Evolutionary conservation across 1,140 invertebrate genomes (phyloP).

Genomic region (Drosophila biarmipes): DNA sequence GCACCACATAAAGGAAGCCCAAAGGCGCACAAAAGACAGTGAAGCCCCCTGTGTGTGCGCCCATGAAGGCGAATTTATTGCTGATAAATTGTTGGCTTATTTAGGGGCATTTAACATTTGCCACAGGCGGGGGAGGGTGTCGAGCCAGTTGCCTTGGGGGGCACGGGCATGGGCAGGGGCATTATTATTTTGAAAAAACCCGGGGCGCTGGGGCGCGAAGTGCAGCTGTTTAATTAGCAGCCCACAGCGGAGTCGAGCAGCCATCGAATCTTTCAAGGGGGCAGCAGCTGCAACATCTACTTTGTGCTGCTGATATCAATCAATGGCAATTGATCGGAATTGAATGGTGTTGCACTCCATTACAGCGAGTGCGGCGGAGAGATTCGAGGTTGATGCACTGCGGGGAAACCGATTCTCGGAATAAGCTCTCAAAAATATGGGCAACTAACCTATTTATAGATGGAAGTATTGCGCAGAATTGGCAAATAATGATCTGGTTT

Average conservation of each 20-base stretch:
- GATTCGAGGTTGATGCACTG: constrained; percentile 38
- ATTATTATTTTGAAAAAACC: constrained; percentile 56
- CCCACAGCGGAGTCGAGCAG: constrained; percentile 5
- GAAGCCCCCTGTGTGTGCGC: constrained; percentile 8
- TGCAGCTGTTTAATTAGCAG: constrained; percentile 70
- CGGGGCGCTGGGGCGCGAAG: constrained; percentile 53
- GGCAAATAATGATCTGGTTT: background rate
- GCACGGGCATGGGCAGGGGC: constrained; percentile 1
- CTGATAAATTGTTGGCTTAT: constrained; percentile 70
- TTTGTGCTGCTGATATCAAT: constrained; percentile 59
- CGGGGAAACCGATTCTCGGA: background rate
- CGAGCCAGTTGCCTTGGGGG: constrained; percentile 15
- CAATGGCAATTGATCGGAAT: constrained; percentile 73
- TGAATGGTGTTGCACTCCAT: constrained; percentile 62
- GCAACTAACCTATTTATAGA: background rate
- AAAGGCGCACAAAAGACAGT: constrained; percentile 7
- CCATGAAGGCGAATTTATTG: constrained; percentile 68
- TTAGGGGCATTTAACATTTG: constrained; percentile 17
- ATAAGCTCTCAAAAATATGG: constrained; percentile 8
- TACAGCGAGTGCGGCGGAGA: constrained; percentile 22
- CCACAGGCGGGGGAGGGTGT: background rate
- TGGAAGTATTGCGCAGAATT: background rate
- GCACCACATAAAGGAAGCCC: constrained; percentile 17
- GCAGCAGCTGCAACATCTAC: constrained; percentile 39
- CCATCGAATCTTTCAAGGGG: constrained; percentile 13